Conservation (phyloP, 2,888 invertebrate genomes). For the Bellardia bayeri region DNA sequence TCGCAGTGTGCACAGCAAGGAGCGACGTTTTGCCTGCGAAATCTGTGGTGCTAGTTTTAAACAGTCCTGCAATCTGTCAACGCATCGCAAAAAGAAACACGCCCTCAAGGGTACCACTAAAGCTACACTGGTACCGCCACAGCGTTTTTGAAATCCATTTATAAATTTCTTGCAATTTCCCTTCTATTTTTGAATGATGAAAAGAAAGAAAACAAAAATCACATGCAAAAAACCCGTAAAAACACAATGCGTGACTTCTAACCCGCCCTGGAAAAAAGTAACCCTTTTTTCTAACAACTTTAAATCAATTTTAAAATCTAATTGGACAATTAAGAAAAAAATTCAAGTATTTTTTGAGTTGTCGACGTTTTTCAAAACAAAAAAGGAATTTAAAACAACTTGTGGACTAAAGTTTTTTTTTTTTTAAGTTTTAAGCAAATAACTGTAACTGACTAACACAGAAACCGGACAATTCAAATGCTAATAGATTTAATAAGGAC, state of each 20-base stretch:
- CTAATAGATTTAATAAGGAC: no score
- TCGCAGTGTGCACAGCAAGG: conserved; percentile 82
- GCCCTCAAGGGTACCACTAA: conserved; percentile 79
- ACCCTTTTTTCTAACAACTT: conserved; percentile 20
- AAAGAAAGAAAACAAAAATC: conserved; percentile 22
- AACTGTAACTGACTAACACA: no score
- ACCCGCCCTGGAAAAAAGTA: conserved; percentile 45
- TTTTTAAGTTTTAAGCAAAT: not conserved
- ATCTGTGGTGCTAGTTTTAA: conserved; percentile 81
- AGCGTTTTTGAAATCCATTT: conserved; percentile 74
- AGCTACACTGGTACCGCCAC: conserved; percentile 69
- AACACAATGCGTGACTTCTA: conserved; percentile 19
- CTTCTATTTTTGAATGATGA: conserved; percentile 67
- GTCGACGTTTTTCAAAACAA: not conserved
- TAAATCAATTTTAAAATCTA: not conserved
- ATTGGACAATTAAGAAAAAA: conserved; percentile 7
- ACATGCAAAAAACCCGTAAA: not conserved
- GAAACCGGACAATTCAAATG: no score
- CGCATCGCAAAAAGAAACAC: conserved; percentile 82
- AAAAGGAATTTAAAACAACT: conserved; percentile 35
- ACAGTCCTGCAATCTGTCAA: conserved; percentile 81
- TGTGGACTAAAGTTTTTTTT: not conserved
- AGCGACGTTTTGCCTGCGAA: conserved; percentile 81
- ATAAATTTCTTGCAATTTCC: conserved; percentile 71
- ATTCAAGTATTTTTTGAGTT: no score